Conservation (phyloP, 2,797 vertebrate species). For the Enteromius mattozi region DNA sequence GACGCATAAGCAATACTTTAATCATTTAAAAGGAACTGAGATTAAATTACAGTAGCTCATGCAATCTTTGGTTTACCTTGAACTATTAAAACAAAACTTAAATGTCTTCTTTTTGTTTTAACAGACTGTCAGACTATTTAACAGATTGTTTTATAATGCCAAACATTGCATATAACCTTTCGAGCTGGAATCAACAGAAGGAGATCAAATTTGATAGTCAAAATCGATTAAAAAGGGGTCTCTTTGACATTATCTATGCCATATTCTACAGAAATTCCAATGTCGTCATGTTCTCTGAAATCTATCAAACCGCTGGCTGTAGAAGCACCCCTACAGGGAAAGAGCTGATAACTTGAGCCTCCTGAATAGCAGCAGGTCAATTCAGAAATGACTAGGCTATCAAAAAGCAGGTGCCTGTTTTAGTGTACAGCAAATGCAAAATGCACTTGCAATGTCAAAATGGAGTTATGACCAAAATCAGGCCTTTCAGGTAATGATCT, state of each 20-base stretch:
- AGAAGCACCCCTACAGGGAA: no score
- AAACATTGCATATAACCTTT: slow-evolving; percentile 8
- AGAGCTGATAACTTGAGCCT: not conserved
- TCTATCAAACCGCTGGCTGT: not conserved
- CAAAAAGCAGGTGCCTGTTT: not conserved
- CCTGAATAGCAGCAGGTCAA: not conserved
- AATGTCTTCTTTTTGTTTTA: slow-evolving; percentile 12
- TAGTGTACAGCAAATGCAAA: not conserved
- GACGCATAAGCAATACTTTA: not conserved
- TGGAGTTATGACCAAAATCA: not conserved
- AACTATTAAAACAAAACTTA: not conserved
- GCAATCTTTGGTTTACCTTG: not conserved
- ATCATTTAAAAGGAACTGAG: not conserved
- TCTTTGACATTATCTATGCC: not conserved
- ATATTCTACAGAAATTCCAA: not conserved
- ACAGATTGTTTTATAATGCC: slow-evolving; percentile 8
- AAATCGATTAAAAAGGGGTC: not conserved
- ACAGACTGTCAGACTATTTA: not conserved
- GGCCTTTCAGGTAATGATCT: not conserved
- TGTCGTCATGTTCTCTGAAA: not conserved
- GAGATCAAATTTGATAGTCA: not conserved
- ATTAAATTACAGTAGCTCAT: slow-evolving; percentile 6
- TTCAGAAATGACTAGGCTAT: not conserved
- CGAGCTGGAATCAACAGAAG: not conserved
- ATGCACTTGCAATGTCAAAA: not conserved